Base-by-base conservation (phyloP, 2,113 vertebrate species). In the Tupaia chinensis region DNA sequence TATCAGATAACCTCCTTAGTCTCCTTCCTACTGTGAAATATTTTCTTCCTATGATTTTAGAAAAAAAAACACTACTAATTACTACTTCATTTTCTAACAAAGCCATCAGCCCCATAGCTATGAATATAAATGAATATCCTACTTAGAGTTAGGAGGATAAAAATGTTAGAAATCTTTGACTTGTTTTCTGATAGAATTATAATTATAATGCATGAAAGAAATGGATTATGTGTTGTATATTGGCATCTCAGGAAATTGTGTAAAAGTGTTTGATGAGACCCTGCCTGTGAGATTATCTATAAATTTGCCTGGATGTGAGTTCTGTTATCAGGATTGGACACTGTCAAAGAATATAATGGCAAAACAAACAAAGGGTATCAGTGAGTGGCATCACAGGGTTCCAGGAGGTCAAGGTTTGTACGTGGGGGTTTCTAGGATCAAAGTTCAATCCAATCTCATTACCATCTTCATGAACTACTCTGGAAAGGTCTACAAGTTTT, bases 401-500 rank as follows among this genome's bases (percentile, higher is more conserved):
- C 61, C 4, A 5, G 22, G 82, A 91, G 78, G 68, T 73, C 77
- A 20, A 19, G 14, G 79, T 69, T 14, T 85, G 54, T 56, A 16
- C 23, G 20, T 32, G 12, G 86, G 14, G 16, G 17, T 79, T 84
- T 83, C 87, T 72, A 19, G 77, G 82, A 44, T 44, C 76, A 94
- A 27, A 93, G 96, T 70, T 91, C 90, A 96, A n/a, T 61, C 29
- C 53, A 89, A 32, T 86, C 82, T 97, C 91, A 97, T 95, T 96
- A 94, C 34, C 53, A 7, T 79, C 93, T 87, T 86, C 89, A 97
- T 95, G 96, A 96, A 87, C 60, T 85, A 83, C 73, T 93, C 20
- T 25, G 22, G 32, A 89, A 77, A 61, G 83, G 89, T 32, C 87
- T 70, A 0, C 13, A 56, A n/a, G 69, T 89, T 82, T 70, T 32